Evolutionary conservation across 2,113 vertebrate genomes (phyloP).

Genomic region (Pleuronectes platessa): DNA sequence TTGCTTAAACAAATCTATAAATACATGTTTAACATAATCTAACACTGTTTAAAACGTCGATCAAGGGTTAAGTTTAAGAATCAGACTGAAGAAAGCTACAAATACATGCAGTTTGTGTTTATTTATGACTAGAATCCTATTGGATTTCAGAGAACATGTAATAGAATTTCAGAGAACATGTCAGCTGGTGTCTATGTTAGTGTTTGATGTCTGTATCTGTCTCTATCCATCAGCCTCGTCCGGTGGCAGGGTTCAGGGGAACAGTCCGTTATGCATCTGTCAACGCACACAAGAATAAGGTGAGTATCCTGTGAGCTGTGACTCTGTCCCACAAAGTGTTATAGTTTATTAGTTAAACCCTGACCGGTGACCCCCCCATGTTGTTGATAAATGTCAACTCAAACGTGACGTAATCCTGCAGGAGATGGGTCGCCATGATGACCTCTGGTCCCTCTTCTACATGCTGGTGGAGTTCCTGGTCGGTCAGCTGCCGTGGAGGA

Average conservation of each 20-base stretch:
- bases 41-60: too few species aligned
- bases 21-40: too few species aligned
- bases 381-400: background rate
- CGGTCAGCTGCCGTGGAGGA: conserved; percentile 98
- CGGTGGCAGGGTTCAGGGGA: conserved; percentile 96
- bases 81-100: too few species aligned
- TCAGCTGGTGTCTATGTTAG: background rate
- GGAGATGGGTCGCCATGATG: conserved; percentile 99
- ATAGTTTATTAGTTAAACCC: background rate
- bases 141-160: too few species aligned
- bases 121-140: too few species aligned
- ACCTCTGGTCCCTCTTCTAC: conserved; percentile 99
- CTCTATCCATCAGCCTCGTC: conserved; percentile 87
- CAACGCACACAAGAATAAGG: conserved; percentile 98
- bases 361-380: background rate
- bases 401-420: conserved; percentile 63
- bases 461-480: conserved; percentile 99
- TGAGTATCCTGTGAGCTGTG: conserved; percentile 69
- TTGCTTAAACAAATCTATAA: too few species aligned
- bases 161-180: too few species aligned
- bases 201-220: background rate
- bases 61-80: too few species aligned
- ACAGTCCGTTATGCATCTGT: conserved; percentile 97
- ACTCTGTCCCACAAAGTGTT: background rate
- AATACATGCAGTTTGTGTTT: too few species aligned